Base-by-base conservation (phyloP, 37 sponge, comb jelly and placozoan species). In the Chondrosia reniformis region DNA sequence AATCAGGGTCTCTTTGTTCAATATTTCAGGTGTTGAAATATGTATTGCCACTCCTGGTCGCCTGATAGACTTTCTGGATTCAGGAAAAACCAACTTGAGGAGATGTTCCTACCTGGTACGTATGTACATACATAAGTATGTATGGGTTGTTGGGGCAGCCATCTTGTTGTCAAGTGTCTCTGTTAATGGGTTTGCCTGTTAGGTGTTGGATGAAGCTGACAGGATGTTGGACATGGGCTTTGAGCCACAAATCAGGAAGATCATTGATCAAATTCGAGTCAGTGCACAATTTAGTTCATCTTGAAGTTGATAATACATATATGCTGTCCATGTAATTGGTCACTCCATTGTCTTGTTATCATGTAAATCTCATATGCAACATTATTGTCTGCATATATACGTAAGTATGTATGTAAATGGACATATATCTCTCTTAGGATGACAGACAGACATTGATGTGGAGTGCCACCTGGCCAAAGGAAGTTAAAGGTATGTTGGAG, bases 401-500 rank as follows among this genome's bases (percentile, higher is more conserved):
- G 52, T 57, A 34, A 31, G 45, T n/a, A 19, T 21, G 55, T 21
- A 19, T 63, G 65, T n/a, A 24, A 25, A 12, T 63, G 22, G 10
- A 63, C 12, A 10, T 39, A 2, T 34, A 2, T 17, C 63, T n/a
- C 6, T 19, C n/a, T 28, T 39, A 79, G 79, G 94, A 94, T 25
- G 98, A 97, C 77, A 57, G 99, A 0, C 99, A 98, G 76, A 95
- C 93, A 1, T 79, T 95, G 45, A 89, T 98, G 99, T 98, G 94
- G 94, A 95, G 94, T 90, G 99, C 99, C 28, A 98, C 99, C 27
- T 98, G 96, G 96, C 99, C 99, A 22, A 93, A 93, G 76, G 96
- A 98, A 63, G 94, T 98, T 8, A 84, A 87, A 77, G 79, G 94
- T 92, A 78, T 32, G 87, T 55, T 33, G 38, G 12, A 7, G n/a